These are phyloP conservation scores for Apodemia duryi DNA, from an alignment of 2,888 invertebrate species.

Conservation along the genomic window DNA sequence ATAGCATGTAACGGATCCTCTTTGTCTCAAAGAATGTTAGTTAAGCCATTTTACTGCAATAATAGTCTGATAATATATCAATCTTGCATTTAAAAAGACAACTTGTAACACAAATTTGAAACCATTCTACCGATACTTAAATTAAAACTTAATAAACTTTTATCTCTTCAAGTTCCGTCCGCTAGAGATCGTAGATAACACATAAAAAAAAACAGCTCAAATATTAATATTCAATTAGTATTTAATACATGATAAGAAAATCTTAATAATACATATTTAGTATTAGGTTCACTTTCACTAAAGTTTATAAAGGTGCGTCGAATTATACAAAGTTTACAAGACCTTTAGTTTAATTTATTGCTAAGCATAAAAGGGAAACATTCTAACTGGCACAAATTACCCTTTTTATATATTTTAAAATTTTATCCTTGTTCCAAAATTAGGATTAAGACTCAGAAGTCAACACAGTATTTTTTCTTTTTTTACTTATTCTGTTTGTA, in stretches of 20 bases:
- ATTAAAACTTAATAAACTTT: background rate
- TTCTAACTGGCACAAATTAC: no score
- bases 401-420: no score
- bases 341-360: no score
- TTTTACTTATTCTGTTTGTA: no score
- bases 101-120: background rate
- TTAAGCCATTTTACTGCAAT: no score
- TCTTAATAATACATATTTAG: background rate
- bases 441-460: no score
- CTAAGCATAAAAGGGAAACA: no score
- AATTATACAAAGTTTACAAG: background rate
- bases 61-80: background rate
- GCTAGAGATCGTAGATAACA: background rate
- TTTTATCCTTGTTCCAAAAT: no score
- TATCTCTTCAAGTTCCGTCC: background rate
- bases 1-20: no score
- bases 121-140: background rate
- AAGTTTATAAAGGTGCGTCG: background rate
- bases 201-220: background rate
- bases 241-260: background rate
- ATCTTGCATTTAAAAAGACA: background rate
- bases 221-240: background rate
- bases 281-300: background rate
- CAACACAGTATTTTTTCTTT: no score
- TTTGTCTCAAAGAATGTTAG: no score